Conservation (phyloP, 2,888 invertebrate species). For the Pharmacophagus antenor region DNA sequence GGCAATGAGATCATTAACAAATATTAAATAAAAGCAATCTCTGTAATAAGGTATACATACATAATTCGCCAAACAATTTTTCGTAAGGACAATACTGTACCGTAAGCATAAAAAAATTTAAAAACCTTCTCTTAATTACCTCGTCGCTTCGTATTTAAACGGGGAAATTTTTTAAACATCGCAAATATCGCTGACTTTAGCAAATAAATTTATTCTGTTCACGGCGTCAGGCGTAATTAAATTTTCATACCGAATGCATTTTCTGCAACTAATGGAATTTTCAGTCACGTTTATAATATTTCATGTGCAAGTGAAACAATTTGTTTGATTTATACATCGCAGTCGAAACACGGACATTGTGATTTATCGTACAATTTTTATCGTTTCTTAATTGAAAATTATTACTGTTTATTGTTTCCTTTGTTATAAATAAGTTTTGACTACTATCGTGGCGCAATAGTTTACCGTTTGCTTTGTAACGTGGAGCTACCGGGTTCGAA, state of each 20-base stretch:
- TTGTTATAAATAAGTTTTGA: too few relatives aligned
- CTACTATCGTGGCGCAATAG: too few relatives aligned
- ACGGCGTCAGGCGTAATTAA: constrained; percentile 28
- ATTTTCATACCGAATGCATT: constrained; percentile 31
- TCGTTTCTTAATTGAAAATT: neutral
- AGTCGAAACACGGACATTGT: constrained; percentile 23
- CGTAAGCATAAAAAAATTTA: neutral
- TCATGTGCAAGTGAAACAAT: constrained; percentile 27
- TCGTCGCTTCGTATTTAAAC: constrained; percentile 21
- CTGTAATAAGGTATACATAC: too few relatives aligned
- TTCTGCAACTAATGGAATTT: constrained; percentile 32
- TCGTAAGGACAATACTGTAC: neutral
- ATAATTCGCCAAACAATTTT: neutral
- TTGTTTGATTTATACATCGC: constrained; percentile 29
- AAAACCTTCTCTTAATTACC: neutral
- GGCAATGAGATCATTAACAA: too few relatives aligned
- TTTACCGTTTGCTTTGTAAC: too few relatives aligned
- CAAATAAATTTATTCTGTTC: constrained; percentile 30
- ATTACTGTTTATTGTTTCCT: neutral
- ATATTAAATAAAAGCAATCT: too few relatives aligned
- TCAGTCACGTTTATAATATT: constrained; percentile 31
- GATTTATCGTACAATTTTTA: constrained; percentile 7
- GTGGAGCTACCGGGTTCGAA: too few relatives aligned
- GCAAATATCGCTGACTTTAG: constrained; percentile 17
- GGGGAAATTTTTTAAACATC: constrained; percentile 14